Evolutionary conservation across 2,888 invertebrate genomes (phyloP).

Genomic region (Prostheceraeus crozeri): DNA sequence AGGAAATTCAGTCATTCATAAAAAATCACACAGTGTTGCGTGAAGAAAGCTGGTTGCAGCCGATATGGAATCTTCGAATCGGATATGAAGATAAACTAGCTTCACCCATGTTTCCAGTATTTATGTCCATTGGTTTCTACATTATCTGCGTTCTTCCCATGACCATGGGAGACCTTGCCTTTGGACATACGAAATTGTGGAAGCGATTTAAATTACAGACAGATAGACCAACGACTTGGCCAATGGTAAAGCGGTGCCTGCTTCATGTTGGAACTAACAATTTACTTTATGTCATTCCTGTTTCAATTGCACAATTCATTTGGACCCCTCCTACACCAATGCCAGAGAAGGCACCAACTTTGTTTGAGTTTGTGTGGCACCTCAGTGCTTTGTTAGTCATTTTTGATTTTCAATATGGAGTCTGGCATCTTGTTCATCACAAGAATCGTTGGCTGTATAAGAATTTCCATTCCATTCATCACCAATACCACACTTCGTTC

Average conservation of each 20-base stretch:
- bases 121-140: conserved; percentile 56
- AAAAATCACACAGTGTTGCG: too few relatives aligned
- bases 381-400: conserved; percentile 51
- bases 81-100: conserved; percentile 52
- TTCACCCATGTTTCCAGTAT: conserved; percentile 58
- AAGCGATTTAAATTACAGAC: conserved; percentile 53
- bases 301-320: conserved; percentile 57
- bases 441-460: conserved; percentile 57
- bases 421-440: conserved; percentile 57
- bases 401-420: conserved; percentile 58
- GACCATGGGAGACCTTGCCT: conserved; percentile 54
- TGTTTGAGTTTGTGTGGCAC: conserved; percentile 54
- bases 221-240: conserved; percentile 47
- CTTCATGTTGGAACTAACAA: conserved; percentile 53
- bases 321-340: conserved; percentile 57
- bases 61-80: conserved; percentile 54
- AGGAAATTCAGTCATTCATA: too few relatives aligned
- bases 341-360: conserved; percentile 54
- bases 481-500: conserved; percentile 57
- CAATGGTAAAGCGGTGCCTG: conserved; percentile 47
- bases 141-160: conserved; percentile 56
- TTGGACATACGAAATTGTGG: too few relatives aligned
- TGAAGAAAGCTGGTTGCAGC: too few relatives aligned
- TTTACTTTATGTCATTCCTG: conserved; percentile 56
- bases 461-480: conserved; percentile 58